A percentile compares a stretch with the other conserved stretches of the same genome.
Evolutionary conservation across 2,797 vertebrate species (phyloP).

Genomic region (Pangasius sanitwongsei): DNA sequence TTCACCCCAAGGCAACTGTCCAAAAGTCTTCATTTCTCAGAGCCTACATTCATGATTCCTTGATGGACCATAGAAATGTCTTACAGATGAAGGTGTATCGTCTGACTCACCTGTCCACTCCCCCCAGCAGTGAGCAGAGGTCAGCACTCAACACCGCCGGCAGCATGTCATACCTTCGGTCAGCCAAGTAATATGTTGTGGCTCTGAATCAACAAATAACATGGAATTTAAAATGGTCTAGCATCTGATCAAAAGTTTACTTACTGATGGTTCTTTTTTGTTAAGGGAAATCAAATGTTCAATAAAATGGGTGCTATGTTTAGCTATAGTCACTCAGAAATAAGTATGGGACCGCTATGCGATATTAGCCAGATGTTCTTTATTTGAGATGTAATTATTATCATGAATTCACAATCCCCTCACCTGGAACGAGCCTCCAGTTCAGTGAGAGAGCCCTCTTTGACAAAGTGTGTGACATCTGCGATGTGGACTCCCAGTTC

Average conservation of each 20-base stretch:
- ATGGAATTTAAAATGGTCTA: background rate
- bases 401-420: background rate
- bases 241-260: background rate
- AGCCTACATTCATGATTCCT: background rate
- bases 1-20: background rate
- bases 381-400: background rate
- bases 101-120: slow-evolving; percentile 84
- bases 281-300: background rate
- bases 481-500: slow-evolving; percentile 97
- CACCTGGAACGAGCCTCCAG: slow-evolving; percentile 87
- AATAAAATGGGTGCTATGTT: background rate
- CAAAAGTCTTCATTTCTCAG: background rate
- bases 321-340: too few species aligned
- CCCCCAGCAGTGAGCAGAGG: slow-evolving; percentile 90
- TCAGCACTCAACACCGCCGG: slow-evolving; percentile 86
- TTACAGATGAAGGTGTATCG: background rate
- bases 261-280: background rate
- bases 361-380: background rate
- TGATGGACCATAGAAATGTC: background rate
- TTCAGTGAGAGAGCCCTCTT: slow-evolving; percentile 83
- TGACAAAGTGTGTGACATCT: slow-evolving; percentile 92
- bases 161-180: slow-evolving; percentile 94
- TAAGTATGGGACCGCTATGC: background rate
- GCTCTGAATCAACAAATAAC: slow-evolving; percentile 73
- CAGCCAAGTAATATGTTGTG: slow-evolving; percentile 92